Evolutionary conservation across 2,888 invertebrate genomes (phyloP).

Genomic region (Athrips mouffetella): DNA sequence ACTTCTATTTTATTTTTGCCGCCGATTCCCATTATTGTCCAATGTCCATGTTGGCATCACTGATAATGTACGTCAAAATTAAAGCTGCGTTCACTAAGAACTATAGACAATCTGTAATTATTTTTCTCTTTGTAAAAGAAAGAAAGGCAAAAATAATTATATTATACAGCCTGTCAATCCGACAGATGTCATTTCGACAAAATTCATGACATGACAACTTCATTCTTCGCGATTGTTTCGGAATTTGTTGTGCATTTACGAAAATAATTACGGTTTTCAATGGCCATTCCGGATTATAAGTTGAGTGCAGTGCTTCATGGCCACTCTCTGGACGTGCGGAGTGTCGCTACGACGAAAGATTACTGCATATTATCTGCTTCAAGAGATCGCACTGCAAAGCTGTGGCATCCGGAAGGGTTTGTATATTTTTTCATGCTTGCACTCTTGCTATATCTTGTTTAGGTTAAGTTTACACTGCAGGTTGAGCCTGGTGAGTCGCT

Average conservation of each 20-base stretch:
- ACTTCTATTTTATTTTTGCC: neutral
- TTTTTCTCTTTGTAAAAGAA: neutral
- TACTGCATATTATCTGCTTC: slow-evolving; percentile 91
- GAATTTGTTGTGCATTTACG: slow-evolving; percentile 24
- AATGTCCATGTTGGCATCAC: neutral
- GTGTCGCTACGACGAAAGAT: slow-evolving; percentile 81
- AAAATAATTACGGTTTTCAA: slow-evolving; percentile 37
- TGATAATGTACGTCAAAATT: neutral
- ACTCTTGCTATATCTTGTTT: neutral
- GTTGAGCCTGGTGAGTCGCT: too few relatives aligned
- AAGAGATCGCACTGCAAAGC: slow-evolving; percentile 90
- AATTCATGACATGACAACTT: slow-evolving; percentile 58
- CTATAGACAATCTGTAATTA: neutral
- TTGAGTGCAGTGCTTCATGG: slow-evolving; percentile 87
- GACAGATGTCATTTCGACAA: slow-evolving; percentile 15
- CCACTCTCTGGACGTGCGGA: slow-evolving; percentile 92
- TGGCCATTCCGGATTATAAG: slow-evolving; percentile 82
- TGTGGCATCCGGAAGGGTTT: slow-evolving; percentile 90
- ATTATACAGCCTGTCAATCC: neutral
- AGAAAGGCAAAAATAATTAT: neutral
- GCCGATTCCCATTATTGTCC: neutral
- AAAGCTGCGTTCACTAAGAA: neutral
- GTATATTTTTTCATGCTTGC: slow-evolving; percentile 24
- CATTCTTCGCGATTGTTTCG: slow-evolving; percentile 44
- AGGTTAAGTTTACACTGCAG: neutral